Conservation (phyloP, 1,140 invertebrate species). For the Zelostemma sp. region DNA sequence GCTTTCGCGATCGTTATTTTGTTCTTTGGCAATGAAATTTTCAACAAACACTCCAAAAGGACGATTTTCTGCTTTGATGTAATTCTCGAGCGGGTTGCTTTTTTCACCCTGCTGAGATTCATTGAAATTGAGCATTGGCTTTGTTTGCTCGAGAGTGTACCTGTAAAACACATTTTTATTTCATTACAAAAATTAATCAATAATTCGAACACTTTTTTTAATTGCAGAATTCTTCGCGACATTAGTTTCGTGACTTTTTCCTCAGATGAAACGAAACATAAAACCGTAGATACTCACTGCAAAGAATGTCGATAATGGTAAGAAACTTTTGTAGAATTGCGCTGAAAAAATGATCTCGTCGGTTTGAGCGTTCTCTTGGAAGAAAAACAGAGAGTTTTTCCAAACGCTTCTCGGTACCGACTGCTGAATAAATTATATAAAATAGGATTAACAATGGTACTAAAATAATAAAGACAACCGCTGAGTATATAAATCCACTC, state of each 20-base stretch:
- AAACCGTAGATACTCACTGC: not conserved
- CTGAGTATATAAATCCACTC: conserved; percentile 84
- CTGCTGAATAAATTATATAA: conserved; percentile 93
- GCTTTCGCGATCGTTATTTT: not conserved
- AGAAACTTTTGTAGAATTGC: conserved; percentile 1
- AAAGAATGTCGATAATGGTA: conserved; percentile 1
- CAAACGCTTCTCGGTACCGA: conserved; percentile 86
- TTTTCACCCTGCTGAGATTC: not conserved
- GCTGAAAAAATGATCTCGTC: conserved; percentile 5
- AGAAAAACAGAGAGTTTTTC: conserved; percentile 45
- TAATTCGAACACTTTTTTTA: not conserved
- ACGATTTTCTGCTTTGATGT: not conserved
- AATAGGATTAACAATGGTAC: conserved; percentile 91
- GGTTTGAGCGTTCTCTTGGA: conserved; percentile 2
- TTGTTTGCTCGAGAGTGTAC: not conserved
- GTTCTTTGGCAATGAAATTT: not conserved
- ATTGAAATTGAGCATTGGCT: not conserved
- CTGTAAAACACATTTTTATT: no score
- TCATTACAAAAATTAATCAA: not conserved
- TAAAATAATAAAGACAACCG: conserved; percentile 89
- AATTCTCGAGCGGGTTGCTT: not conserved
- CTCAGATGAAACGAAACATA: not conserved
- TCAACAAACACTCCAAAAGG: not conserved
- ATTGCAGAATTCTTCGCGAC: not conserved
- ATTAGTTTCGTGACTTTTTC: not conserved